A percentile compares a stretch with the other conserved stretches of the same genome.
Evolutionary conservation across 2,888 invertebrate species (phyloP).

Genomic region (Lithophane semibrunnea): DNA sequence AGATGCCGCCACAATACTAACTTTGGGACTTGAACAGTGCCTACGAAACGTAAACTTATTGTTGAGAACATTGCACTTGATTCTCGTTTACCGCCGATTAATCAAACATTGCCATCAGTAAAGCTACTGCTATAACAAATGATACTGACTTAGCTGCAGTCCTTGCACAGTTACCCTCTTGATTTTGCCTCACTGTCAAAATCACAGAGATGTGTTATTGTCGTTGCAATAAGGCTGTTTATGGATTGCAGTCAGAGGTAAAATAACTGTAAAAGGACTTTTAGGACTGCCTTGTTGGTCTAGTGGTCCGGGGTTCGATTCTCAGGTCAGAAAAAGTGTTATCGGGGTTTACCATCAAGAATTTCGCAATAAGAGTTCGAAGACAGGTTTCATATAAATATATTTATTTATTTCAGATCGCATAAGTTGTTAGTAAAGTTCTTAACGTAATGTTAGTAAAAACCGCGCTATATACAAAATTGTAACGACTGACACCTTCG

Average conservation of each 20-base stretch:
- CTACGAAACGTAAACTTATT: background rate
- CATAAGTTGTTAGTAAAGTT: no score
- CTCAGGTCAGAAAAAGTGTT: background rate
- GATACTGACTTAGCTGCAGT: background rate
- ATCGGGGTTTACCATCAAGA: background rate
- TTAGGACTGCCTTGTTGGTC: background rate
- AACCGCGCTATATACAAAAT: no score
- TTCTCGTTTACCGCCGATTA: background rate
- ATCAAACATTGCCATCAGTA: background rate
- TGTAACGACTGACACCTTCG: no score
- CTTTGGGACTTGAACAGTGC: background rate
- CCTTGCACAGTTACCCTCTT: background rate
- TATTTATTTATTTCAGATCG: no score
- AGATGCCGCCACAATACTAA: no score
- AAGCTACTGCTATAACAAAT: background rate
- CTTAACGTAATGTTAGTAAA: no score
- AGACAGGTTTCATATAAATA: no score
- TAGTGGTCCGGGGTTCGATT: background rate
- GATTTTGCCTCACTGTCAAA: background rate
- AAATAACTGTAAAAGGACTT: no score
- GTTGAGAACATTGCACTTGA: background rate
- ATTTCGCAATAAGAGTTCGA: background rate
- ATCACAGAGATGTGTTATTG: background rate
- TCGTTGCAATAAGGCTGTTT: background rate
- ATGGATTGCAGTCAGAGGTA: no score